Conservation (phyloP, 2,113 vertebrate species). For the Casuarius casuarius region DNA sequence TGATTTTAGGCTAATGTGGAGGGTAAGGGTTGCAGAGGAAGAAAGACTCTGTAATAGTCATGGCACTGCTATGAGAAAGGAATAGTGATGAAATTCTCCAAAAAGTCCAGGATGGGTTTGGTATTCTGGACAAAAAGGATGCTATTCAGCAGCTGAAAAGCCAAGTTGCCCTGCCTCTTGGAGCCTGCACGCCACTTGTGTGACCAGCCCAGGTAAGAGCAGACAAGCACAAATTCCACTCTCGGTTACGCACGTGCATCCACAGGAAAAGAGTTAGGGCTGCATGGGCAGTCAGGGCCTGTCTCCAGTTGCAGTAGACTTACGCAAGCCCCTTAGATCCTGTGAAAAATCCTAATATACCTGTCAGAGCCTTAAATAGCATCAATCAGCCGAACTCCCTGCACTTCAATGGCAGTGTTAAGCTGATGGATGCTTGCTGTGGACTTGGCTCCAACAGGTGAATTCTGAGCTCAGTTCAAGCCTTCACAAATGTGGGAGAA, state of each 20-base stretch:
- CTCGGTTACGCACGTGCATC: neutral
- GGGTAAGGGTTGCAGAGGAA: neutral
- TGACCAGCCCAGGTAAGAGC: neutral
- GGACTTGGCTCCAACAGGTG: neutral
- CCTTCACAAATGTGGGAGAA: constrained; percentile 17
- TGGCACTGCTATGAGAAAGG: neutral
- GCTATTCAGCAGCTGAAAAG: constrained; percentile 34
- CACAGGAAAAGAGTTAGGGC: neutral
- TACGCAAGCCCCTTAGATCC: neutral
- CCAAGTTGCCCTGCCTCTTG: neutral
- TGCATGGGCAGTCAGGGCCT: neutral
- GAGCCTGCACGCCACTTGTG: neutral
- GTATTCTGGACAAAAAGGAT: neutral
- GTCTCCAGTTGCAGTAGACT: neutral
- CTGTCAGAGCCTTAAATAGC: constrained; percentile 30
- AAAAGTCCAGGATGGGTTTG: neutral
- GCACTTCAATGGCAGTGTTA: constrained; percentile 9
- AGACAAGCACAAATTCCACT: neutral
- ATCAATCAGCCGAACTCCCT: constrained; percentile 49
- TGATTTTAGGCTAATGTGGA: neutral
- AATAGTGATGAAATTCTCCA: neutral
- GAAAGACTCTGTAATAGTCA: neutral
- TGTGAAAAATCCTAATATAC: neutral
- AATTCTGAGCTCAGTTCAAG: constrained; percentile 63
- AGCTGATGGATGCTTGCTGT: constrained; percentile 40